A percentile compares a stretch with the other conserved stretches of the same genome.
Conservation (phyloP, 2,888 invertebrate genomes). For the Teleogryllus oceanicus region DNA sequence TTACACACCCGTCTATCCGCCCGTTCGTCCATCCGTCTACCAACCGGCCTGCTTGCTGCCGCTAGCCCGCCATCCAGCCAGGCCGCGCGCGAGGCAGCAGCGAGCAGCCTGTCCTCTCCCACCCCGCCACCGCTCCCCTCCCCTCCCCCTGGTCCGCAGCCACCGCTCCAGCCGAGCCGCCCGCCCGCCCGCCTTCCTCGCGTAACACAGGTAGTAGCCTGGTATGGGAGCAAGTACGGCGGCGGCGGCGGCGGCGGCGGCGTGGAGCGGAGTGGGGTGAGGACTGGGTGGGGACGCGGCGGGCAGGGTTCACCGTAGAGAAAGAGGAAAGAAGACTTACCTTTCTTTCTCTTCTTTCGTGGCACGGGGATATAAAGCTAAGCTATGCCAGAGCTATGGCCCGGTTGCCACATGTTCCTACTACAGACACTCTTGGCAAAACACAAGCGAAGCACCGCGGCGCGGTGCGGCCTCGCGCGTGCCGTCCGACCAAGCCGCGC, state of each 20-base stretch:
- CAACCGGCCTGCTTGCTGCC: too few relatives aligned
- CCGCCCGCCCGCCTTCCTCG: conserved; percentile 1
- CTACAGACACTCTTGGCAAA: conserved; percentile 20
- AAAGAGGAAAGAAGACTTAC: not conserved
- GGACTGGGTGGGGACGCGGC: conserved; percentile 35
- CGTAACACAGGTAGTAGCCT: conserved; percentile 37
- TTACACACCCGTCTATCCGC: too few relatives aligned
- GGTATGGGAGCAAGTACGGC: not conserved
- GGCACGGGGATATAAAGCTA: conserved; percentile 31
- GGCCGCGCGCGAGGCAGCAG: conserved; percentile 38
- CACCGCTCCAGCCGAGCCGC: not conserved
- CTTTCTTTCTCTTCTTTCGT: conserved; percentile 36
- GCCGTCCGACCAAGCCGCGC: not conserved
- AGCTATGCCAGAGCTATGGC: conserved; percentile 26
- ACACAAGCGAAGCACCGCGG: conserved; percentile 18
- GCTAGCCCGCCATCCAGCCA: conserved; percentile 28
- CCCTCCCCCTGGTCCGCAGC: not conserved
- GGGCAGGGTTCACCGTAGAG: not conserved
- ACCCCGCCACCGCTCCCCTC: conserved; percentile 11
- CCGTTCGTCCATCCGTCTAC: too few relatives aligned
- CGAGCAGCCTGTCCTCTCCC: conserved; percentile 38
- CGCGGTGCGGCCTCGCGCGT: not conserved
- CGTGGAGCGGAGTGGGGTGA: conserved; percentile 30
- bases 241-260: not conserved
- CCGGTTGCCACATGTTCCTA: conserved; percentile 28